phyloP scores from a whole-genome alignment of 2,888 invertebrate genomes.

The Busseola fusca region DNA sequence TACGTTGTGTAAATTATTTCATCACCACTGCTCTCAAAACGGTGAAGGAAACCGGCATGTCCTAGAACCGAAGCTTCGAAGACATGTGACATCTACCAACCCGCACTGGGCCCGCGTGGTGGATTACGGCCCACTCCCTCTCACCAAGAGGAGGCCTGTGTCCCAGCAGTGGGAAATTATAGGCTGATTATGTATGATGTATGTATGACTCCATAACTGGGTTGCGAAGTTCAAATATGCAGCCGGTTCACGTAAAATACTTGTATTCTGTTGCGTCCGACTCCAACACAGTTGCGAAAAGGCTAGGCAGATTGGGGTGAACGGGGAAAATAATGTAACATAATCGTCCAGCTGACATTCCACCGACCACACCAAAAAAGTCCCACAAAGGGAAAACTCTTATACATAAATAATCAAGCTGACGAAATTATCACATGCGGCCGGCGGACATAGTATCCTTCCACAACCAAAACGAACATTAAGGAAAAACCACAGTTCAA shows the following conservation, averaged over 20 bases:
- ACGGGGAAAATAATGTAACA: neutral
- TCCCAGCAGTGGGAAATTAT: too few species aligned
- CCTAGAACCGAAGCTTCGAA: too few species aligned
- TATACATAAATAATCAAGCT: neutral
- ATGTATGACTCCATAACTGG: too few species aligned
- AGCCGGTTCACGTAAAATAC: neutral
- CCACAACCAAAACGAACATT: neutral
- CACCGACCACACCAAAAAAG: neutral
- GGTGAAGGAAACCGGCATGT: too few species aligned
- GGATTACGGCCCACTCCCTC: too few species aligned
- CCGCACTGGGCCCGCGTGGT: too few species aligned
- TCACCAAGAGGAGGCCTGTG: too few species aligned
- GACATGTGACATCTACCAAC: too few species aligned
- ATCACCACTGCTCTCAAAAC: too few species aligned
- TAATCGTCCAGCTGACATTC: too few species aligned
- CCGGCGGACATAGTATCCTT: neutral
- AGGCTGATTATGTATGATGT: too few species aligned
- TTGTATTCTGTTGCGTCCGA: neutral
- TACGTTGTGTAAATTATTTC: too few species aligned
- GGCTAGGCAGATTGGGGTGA: neutral
- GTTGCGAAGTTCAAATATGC: neutral
- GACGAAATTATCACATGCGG: neutral
- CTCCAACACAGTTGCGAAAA: neutral
- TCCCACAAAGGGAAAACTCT: neutral
- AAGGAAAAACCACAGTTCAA: neutral